Base-by-base conservation (phyloP, 2,888 invertebrate species). In the Gibbula magus region DNA sequence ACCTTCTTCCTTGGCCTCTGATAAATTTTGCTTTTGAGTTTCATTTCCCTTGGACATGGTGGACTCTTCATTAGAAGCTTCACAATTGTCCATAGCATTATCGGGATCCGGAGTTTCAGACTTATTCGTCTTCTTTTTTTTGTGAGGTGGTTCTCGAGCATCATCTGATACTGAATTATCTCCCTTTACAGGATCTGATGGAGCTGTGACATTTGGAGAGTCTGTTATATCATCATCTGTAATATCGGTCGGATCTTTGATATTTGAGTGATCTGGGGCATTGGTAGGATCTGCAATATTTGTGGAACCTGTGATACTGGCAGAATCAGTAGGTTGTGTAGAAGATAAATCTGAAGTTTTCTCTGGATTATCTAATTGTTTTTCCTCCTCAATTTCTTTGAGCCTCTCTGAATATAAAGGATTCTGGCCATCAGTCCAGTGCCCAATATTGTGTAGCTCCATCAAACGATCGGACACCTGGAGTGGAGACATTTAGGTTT, bases 371-470 rank as follows among this genome's bases (percentile, higher is more conserved):
- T 3, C 39, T 73, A n/a, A 4, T 35, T 32, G 20, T 16, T 29
- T 10, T 25, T 66, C 32, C 51, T 56, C 79, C 79, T 81, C 83
- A 13, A 83, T 75, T 75, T 84, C 84, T 18, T 80, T 80, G 51
- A 88, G 74, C 35, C 83, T 82, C 35, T 84, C 77, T 0, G 79
- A 35, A 78, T 82, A 90, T 16, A 84, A 51, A n/a, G 88, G 88
- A 78, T 89, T 89, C 32, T 86, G 83, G 78, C 88, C 97, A 96
- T 35, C 97, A 97, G 76, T 75, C 88, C 90, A 98, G 93, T 97
- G 97, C 93, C 98, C 98, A 0, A 97, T 97, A 91, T 98, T 98
- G 93, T 98, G 98, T 87, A 97, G 97, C 86, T 96, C 96, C 89
- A 97, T 97, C 82, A 98, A 95, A 92, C 97, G 97, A 77, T 96